Conservation (phyloP, 2,113 vertebrate genomes). For the Electrona antarctica region DNA sequence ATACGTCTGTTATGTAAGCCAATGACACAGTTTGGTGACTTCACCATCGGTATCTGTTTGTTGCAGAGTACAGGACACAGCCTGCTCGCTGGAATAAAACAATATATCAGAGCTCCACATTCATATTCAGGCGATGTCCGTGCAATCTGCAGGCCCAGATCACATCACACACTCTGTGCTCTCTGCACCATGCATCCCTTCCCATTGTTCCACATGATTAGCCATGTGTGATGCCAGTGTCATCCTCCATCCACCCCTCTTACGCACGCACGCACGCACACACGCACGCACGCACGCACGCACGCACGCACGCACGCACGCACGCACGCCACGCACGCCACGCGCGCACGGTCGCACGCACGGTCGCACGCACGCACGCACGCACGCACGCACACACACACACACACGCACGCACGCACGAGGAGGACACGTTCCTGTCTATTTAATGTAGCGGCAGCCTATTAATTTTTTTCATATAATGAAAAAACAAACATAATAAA, state of each 20-base stretch:
- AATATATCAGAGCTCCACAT: constrained; percentile 42
- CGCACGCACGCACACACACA: neutral
- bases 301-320: neutral
- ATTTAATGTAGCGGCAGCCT: neutral
- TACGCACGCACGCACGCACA: constrained; percentile 6
- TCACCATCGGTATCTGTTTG: constrained; percentile 46
- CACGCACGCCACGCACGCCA: no score
- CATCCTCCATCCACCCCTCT: constrained; percentile 29
- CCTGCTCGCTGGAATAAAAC: constrained; percentile 38
- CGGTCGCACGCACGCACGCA: neutral
- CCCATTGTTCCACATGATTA: constrained; percentile 64
- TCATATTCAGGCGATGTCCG: constrained; percentile 42
- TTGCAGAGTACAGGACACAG: constrained; percentile 28
- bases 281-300: neutral
- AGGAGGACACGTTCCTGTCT: neutral
- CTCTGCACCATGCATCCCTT: constrained; percentile 34
- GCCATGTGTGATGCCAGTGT: constrained; percentile 55
- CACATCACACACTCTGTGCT: constrained; percentile 37
- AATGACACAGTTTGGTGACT: constrained; percentile 31
- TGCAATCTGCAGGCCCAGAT: constrained; percentile 44
- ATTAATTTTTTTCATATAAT: neutral
- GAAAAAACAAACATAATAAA: constrained; percentile 2
- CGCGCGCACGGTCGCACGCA: neutral
- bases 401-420: no score
- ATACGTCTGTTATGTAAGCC: neutral